Base-by-base conservation (phyloP, 2,888 invertebrate genomes). In the Tetranychus truncatus region DNA sequence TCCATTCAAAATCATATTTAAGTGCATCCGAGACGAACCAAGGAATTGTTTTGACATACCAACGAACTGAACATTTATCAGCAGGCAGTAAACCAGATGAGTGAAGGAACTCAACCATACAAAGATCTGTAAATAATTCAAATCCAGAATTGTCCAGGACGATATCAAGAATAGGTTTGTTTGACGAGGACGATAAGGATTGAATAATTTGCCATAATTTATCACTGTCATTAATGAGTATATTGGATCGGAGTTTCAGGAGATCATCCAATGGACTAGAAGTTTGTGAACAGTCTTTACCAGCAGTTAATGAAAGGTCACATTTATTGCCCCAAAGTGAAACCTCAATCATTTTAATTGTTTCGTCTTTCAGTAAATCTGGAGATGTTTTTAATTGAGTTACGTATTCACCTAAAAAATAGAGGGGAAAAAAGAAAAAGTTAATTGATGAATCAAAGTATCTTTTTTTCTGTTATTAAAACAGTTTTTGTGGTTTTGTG, bases 1-100 rank as follows among this genome's bases (percentile, higher is more conserved):
- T 85, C 88, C 89, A 90, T 80, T 86, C 79, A 76, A 95, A 89
- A 84, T 99, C 97, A 1, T 82, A 80, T 1, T 80, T 81, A 21
- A 88, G 91, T 0, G 89, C 91, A 82, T 99, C 97, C 0, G 95
- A 96, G 9, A 99, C 88, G 82, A 91, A 99, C 97, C 97, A 99
- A 0, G 96, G 95, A 78, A 92, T 88, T 4, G 86, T 85, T 85
- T 97, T 96, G 0, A 90, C 88, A 82, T 94, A 89, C 79, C 96
- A 89, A 78, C 89, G 85, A 45, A 96, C 85, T 84, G 87, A 85
- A n/a, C 45, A 55, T 18, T 67, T 71, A 6, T 74, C 75, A 21
- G 46, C 71, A 7, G 74, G 71, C n/a, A 87, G 88, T 34, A 85
- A 84, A 78, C 83, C 85, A 78, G 84, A 85, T 78, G 82, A 83